A percentile compares a stretch with the other conserved stretches of the same genome.
Conservation (phyloP, 2,113 vertebrate species). For the Rhinopomastus cyanomelas region DNA sequence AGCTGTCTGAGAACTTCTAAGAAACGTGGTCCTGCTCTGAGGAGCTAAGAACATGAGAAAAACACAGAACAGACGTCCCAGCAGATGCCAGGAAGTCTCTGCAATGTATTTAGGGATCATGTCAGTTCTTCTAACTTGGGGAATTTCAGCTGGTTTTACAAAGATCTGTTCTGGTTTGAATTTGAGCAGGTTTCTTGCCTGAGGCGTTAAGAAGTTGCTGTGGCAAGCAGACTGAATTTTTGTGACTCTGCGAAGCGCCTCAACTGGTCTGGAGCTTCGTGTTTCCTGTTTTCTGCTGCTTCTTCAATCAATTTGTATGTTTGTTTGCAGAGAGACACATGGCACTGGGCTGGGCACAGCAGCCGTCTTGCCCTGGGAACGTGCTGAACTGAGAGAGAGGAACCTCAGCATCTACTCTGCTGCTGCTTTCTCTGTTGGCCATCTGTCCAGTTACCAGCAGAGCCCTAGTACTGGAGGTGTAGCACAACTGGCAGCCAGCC, state of each 20-base stretch:
- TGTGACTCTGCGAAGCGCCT: too few relatives aligned
- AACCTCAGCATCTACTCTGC: background rate
- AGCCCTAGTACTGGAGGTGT: background rate
- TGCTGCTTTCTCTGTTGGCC: background rate
- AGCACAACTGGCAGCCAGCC: background rate
- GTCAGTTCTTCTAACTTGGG: background rate
- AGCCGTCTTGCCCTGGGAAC: too few relatives aligned
- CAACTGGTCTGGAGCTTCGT: too few relatives aligned
- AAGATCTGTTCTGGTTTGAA: background rate
- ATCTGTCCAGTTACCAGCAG: background rate
- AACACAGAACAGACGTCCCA: background rate
- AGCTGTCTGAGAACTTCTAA: background rate
- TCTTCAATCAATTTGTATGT: too few relatives aligned
- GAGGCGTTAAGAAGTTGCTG: too few relatives aligned
- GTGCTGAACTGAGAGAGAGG: too few relatives aligned
- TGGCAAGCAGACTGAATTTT: too few relatives aligned
- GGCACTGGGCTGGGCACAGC: too few relatives aligned
- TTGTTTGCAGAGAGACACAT: too few relatives aligned
- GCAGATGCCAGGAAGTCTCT: background rate
- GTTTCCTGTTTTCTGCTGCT: too few relatives aligned
- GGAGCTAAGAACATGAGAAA: background rate
- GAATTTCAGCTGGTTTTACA: background rate
- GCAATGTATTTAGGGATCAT: background rate
- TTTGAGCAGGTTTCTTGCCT: too few relatives aligned
- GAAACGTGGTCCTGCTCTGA: background rate